Evolutionary conservation across 2,113 vertebrate genomes (phyloP).

Genomic region (Gobiocypris rarus): DNA sequence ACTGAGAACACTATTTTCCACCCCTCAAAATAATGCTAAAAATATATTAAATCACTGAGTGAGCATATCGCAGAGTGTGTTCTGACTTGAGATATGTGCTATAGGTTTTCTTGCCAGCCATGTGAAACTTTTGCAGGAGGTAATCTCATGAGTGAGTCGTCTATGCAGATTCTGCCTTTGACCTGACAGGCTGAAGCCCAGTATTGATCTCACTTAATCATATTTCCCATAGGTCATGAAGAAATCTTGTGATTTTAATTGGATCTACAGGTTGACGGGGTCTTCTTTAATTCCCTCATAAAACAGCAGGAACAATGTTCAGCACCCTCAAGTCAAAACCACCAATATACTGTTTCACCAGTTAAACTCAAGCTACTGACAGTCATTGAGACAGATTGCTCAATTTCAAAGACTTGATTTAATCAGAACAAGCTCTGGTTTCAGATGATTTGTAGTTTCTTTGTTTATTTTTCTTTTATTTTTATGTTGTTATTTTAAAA

Average conservation of each 20-base stretch:
- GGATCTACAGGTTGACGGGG: slow-evolving; percentile 25
- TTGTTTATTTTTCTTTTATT: slow-evolving; percentile 1
- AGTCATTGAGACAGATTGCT: slow-evolving; percentile 1
- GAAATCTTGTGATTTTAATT: slow-evolving; percentile 22
- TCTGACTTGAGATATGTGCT: slow-evolving; percentile 30
- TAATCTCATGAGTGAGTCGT: not conserved
- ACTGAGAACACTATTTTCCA: slow-evolving; percentile 60
- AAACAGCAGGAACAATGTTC: slow-evolving; percentile 5
- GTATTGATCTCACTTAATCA: slow-evolving; percentile 30
- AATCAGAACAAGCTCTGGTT: slow-evolving; percentile 23
- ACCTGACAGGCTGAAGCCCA: slow-evolving; percentile 1
- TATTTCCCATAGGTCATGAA: slow-evolving; percentile 28
- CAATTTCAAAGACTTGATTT: slow-evolving; percentile 39
- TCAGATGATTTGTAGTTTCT: slow-evolving; percentile 21
- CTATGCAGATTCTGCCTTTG: slow-evolving; percentile 43
- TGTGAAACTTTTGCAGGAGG: slow-evolving; percentile 5
- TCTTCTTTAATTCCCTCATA: slow-evolving; percentile 16
- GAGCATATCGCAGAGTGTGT: not conserved
- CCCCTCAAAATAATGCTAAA: slow-evolving; percentile 15
- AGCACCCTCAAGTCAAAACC: slow-evolving; percentile 34
- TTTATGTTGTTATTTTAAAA: not conserved
- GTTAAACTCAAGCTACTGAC: slow-evolving; percentile 22
- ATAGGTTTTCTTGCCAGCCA: not conserved
- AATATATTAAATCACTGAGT: not conserved
- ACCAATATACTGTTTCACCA: slow-evolving; percentile 29